Base-by-base conservation (phyloP, 2,113 vertebrate species). In the Turnix velox region DNA sequence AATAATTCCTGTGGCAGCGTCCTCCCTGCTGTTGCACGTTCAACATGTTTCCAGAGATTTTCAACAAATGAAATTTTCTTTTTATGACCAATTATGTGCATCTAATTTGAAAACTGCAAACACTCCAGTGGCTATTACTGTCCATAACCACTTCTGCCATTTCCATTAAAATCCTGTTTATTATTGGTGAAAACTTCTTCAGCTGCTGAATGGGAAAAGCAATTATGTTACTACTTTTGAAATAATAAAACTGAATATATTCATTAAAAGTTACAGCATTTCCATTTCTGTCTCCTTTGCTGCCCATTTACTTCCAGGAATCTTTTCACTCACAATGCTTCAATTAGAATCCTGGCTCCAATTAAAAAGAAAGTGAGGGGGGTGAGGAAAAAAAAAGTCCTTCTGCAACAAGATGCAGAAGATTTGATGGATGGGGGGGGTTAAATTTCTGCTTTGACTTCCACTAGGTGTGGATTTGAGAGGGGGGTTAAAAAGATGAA, bases 21-120 rank as follows among this genome's bases (percentile, higher is more conserved):
- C n/a, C 23, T 87, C 93, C 87, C 84, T 79, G 89, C 42, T 9
- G 6, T 61, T 69, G 67, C 14, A 43, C 51, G 57, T 88, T 94
- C 72, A 75, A 18, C 90, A 83, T 59, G 84, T 87, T 96, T 85
- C 63, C 74, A 87, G 81, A 93, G 89, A 92, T 92, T 96, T 91
- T 94, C 94, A 95, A 96, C 84, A 96, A 93, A 68, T 57, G 73
- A 96, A 96, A 96, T 93, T 97, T 97, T 87, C 92, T 95, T 96
- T 95, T 96, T 96, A 98, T 96, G 86, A 98, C 92, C 97, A 95
- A 97, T 77, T 94, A 90, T 71, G 76, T 62, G 59, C 77, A 89
- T 93, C 68, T 90, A 84, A 96, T 96, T 96, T 87, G 96, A 87
- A 93, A 88, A 95, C 63, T 83, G 94, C 92, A 91, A 96, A 94